Evolutionary conservation across 2,888 invertebrate species (phyloP).

Genomic region (Hemicrepidius hirtus): DNA sequence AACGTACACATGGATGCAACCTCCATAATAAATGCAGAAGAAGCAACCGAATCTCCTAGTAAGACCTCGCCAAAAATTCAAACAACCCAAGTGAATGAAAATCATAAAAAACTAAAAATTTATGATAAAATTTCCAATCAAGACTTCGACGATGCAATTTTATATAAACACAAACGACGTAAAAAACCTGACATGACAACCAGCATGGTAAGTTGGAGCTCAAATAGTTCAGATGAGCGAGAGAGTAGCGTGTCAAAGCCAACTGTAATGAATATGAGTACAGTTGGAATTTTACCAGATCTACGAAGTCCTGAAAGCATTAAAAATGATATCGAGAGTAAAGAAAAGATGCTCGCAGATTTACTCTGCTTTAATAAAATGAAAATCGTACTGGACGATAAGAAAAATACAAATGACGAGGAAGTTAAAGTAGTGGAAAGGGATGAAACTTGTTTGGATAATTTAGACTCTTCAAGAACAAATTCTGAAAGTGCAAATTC

Average conservation of each 20-base stretch:
- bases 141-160: constrained; percentile 82
- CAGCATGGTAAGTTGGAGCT: constrained; percentile 63
- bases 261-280: constrained; percentile 73
- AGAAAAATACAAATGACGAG: neutral
- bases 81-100: constrained; percentile 61
- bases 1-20: constrained; percentile 71
- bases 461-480: neutral
- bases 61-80: constrained; percentile 70
- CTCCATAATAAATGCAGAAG: constrained; percentile 79
- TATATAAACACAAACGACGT: constrained; percentile 78
- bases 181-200: constrained; percentile 64
- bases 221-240: constrained; percentile 66
- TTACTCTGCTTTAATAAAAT: constrained; percentile 77
- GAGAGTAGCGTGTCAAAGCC: constrained; percentile 66
- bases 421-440: neutral
- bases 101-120: constrained; percentile 77
- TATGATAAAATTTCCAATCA: constrained; percentile 83
- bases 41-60: constrained; percentile 83
- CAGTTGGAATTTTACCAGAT: constrained; percentile 73
- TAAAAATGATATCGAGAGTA: constrained; percentile 82
- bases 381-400: constrained; percentile 57
- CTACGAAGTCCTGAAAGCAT: constrained; percentile 79
- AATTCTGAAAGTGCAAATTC: constrained; percentile 3
- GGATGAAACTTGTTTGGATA: neutral
- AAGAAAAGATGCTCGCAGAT: constrained; percentile 83